phyloP scores from a whole-genome alignment of 2,797 vertebrate genomes.

The Thamnophis elegans region DNA sequence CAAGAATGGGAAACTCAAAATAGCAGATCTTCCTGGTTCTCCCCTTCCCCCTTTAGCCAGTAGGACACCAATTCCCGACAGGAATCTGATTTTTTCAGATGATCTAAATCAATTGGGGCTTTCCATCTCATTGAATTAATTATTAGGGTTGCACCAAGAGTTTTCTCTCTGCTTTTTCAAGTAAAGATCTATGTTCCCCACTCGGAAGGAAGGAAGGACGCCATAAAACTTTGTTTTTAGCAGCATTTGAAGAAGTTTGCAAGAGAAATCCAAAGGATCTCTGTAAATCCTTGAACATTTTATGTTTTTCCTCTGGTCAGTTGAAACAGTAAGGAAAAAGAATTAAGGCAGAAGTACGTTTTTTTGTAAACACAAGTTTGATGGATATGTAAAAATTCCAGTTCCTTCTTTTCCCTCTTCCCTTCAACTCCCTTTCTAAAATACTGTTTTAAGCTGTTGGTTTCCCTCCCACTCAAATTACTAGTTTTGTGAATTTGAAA shows the following conservation, averaged over 20 bases:
- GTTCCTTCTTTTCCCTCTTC: background rate
- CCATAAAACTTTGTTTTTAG: background rate
- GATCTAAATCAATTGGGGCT: background rate
- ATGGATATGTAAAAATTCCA: background rate
- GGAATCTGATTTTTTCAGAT: background rate
- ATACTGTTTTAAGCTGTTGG: background rate
- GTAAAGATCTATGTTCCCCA: background rate
- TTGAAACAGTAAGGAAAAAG: background rate
- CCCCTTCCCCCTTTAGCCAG: background rate
- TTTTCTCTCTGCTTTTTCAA: background rate
- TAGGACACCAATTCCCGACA: background rate
- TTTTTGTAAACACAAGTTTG: background rate
- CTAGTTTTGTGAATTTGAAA: background rate
- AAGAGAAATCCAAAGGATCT: background rate
- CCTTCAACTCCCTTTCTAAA: background rate
- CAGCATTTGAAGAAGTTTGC: background rate
- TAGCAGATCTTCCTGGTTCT: background rate
- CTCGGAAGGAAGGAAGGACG: background rate
- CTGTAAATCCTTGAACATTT: background rate
- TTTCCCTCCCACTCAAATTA: background rate
- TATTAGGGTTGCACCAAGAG: conserved; percentile 8
- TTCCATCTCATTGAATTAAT: conserved; percentile 8
- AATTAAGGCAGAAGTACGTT: background rate
- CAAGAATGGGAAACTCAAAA: background rate
- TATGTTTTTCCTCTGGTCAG: background rate